Base-by-base conservation (phyloP, 2,113 vertebrate genomes). In the Labrus mixtus region DNA sequence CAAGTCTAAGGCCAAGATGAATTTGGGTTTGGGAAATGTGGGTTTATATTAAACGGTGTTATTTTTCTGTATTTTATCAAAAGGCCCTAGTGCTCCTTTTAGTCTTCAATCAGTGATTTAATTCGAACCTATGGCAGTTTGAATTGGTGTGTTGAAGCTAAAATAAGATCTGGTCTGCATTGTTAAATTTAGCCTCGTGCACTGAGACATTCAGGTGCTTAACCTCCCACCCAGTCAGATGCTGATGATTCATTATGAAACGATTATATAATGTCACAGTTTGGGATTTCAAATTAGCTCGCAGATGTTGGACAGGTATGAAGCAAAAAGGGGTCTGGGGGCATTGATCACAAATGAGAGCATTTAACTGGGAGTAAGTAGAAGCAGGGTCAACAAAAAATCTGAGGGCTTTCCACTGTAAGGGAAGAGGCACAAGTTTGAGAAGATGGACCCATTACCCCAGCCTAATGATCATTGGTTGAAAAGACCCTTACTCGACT, bases 191-290 rank as follows among this genome's bases (percentile, higher is more conserved):
- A 2, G 39, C 67, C 68, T 16, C 74, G 72, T 63, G 63, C 54
- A 45, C 54, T 50, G 15, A 48, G 15, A 17, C 72, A 74, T 9
- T 2, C 8, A 56, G 61, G 54, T 12, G 46, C 22, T 33, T 36
- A 77, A 55, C 60, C 50, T 19, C 73, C 39, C 5, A 81, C 50
- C 36, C 70, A 63, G 23, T 68, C 4, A 0, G 50, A 73, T 17
- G 0, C 60, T 33, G 60, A 29, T 83, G 57, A 83, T 84, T 70
- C 81, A 87, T 78, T 82, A 82, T 82, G 33, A 33, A 82, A 78
- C 74, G 68, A 69, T 68, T 65, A 76, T 87, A 80, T 78, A 82
- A 71, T 83, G 63, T 79, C 87, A 56, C 63, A 76, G 73, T 60
- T 11, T 43, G 74, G 65, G 65, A 68, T 65, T 70, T 83, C 67